Evolutionary conservation across 2,888 invertebrate genomes (phyloP).

Genomic region (Myathropa florea): DNA sequence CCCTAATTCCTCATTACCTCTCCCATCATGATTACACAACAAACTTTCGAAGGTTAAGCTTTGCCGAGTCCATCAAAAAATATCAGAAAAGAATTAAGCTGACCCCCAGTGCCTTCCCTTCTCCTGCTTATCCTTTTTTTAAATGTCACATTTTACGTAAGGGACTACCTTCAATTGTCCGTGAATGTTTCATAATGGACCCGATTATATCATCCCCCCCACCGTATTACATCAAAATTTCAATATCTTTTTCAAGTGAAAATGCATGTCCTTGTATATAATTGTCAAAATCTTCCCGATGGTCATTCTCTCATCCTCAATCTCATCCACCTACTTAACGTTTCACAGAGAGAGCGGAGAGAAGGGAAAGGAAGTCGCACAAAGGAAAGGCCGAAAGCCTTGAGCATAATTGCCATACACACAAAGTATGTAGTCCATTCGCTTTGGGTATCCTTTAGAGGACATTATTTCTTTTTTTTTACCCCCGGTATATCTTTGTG

Average conservation of each 20-base stretch:
- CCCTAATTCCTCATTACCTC: not conserved
- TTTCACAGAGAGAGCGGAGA: not conserved
- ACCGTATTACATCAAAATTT: conserved; percentile 32
- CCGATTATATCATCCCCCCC: not conserved
- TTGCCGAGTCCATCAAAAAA: not conserved
- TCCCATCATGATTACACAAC: not conserved
- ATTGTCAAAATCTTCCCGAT: conserved; percentile 61
- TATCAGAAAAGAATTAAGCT: not conserved
- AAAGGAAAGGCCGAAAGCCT: conserved; percentile 45
- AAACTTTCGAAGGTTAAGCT: not conserved
- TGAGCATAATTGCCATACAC: conserved; percentile 61
- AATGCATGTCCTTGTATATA: conserved; percentile 51
- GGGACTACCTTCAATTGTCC: not conserved
- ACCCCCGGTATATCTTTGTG: conserved; percentile 6
- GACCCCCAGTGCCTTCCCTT: not conserved
- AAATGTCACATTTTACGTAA: conserved; percentile 15
- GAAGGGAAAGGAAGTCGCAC: conserved; percentile 6
- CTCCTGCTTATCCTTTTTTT: not conserved
- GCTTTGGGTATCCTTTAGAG: conserved; percentile 49
- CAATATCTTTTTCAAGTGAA: conserved; percentile 45
- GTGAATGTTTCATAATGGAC: not conserved
- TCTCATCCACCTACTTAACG: conserved; percentile 20
- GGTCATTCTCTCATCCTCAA: conserved; percentile 53
- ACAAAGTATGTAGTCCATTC: conserved; percentile 54
- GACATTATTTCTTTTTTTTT: conserved; percentile 22